Evolutionary conservation across 2,888 invertebrate species (phyloP).

Genomic region (Cinara cedri): DNA sequence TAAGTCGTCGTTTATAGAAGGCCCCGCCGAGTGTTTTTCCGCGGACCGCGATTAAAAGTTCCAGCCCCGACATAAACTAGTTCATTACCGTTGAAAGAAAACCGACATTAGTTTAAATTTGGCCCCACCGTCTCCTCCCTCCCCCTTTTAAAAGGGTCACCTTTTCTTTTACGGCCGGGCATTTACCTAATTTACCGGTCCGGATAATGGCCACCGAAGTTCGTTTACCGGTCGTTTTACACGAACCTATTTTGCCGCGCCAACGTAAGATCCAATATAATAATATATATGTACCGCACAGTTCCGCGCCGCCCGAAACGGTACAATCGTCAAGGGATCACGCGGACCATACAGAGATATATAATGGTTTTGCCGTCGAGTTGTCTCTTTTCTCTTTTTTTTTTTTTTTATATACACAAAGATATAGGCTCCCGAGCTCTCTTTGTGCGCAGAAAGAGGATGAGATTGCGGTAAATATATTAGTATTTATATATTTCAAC

Average conservation of each 20-base stretch:
- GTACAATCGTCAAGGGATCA: conserved; percentile 9
- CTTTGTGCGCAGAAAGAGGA: no score
- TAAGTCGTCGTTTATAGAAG: conserved; percentile 54
- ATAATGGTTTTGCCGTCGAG: background rate
- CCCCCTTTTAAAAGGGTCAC: conserved; percentile 23
- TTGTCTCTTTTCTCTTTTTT: background rate
- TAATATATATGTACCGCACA: no score
- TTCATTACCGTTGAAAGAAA: conserved; percentile 56
- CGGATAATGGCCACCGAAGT: conserved; percentile 28
- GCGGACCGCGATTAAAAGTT: conserved; percentile 56
- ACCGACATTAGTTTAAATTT: conserved; percentile 56
- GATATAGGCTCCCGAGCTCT: no score
- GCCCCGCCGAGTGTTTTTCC: conserved; percentile 36
- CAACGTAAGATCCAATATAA: background rate
- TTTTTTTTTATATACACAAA: no score
- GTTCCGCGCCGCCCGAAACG: background rate
- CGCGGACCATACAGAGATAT: background rate
- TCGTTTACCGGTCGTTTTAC: conserved; percentile 34
- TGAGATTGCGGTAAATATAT: no score
- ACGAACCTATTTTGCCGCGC: no score
- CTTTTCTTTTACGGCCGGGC: conserved; percentile 42
- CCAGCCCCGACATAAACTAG: conserved; percentile 53
- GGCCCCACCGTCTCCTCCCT: background rate
- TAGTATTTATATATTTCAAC: no score
- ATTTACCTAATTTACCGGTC: conserved; percentile 43